Evolutionary conservation across 2,113 vertebrate genomes (phyloP), one percentile per base, ranked within the genome.

Genomic region (Typhlomys cinereus): DNA sequence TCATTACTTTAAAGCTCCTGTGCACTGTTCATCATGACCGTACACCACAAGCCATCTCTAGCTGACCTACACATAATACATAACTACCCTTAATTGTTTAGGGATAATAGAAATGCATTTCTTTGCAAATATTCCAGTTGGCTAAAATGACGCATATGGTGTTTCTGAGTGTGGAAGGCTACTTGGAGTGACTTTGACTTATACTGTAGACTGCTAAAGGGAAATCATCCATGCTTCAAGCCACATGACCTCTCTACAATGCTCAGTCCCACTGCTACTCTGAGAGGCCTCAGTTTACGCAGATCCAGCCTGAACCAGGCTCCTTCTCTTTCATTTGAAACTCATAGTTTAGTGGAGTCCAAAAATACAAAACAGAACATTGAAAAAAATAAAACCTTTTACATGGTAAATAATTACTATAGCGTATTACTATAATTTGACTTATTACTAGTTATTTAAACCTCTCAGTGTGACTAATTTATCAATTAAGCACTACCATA

Each of bases 271-370:
- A 2, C 34, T 34, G 2, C 50, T 79, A 1, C 20, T 0, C n/a
- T n/a, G n/a, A n/a, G 4, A 3, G 20, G 23, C n/a, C 7, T 21
- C 7, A 0, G 44, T 25, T 39, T 29, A 15, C 5, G 36, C 36
- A 5, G 41, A 23, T 7, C 3, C n/a, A 20, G 4, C 5, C 10
- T 41, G 8, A 70, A 29, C 7, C 20, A n/a, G 12, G 21, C 29
- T 11, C 5, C 1, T 6, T 90, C 17, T 13, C 44, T 39, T 31
- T 44, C 4, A 7, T 36, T 21, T 57, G 12, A 14, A 44, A 4
- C 36, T 7, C 25, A 36, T 7, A 11, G 34, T 67, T 11, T 64
- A 46, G 23, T 41, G 46, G 9, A 9, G 23, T 36, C n/a, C 7
- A 34, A 54, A 75, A 46, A 29, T 21, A 31, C 23, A n/a, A 67